phyloP scores from a whole-genome alignment of 2,797 vertebrate genomes.

The Lacerta bilineata region DNA sequence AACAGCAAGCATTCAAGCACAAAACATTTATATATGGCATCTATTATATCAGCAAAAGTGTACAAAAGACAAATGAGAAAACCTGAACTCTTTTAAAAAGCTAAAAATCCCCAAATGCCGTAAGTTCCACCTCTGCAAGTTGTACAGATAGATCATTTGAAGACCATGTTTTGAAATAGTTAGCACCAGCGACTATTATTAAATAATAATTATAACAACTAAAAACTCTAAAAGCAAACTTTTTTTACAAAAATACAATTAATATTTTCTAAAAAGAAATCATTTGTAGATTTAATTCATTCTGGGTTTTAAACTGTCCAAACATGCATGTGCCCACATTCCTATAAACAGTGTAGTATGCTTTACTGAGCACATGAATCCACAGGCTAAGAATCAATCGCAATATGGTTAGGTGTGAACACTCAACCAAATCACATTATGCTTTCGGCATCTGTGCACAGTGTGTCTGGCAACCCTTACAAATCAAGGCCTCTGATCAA shows the following conservation, averaged over 20 bases:
- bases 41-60: background rate
- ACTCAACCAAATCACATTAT: constrained; percentile 43
- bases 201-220: too few relatives aligned
- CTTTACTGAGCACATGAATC: constrained; percentile 57
- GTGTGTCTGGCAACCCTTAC: constrained; percentile 13
- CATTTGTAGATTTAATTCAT: constrained; percentile 9
- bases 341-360: constrained; percentile 54
- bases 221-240: too few relatives aligned
- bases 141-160: background rate
- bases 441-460: constrained; percentile 29
- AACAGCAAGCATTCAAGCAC: background rate
- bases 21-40: background rate
- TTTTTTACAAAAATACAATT: too few relatives aligned
- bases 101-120: background rate
- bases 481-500: constrained; percentile 25
- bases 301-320: background rate
- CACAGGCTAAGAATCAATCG: constrained; percentile 54
- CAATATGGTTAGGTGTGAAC: constrained; percentile 50
- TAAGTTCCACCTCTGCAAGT: background rate
- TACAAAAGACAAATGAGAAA: background rate
- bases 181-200: background rate
- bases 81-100: background rate
- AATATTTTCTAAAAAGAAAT: background rate
- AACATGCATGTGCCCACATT: constrained; percentile 37
- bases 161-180: background rate